phyloP scores from a whole-genome alignment of 2,888 invertebrate genomes.

The Spicauda simplicius region DNA sequence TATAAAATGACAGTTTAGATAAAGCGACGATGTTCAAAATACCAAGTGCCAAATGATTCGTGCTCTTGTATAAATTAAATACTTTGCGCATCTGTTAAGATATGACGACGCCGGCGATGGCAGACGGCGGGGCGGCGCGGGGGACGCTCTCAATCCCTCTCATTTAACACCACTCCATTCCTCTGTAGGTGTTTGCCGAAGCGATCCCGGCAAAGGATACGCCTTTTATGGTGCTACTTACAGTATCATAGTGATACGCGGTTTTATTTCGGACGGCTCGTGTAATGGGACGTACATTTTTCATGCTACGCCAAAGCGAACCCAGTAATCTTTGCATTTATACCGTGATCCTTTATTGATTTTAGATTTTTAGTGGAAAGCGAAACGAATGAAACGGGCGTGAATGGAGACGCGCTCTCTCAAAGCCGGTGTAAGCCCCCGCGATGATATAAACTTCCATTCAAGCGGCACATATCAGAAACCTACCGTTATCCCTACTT shows the following conservation, averaged over 20 bases:
- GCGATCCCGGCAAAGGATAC: conserved; percentile 79
- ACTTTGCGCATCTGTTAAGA: conserved; percentile 69
- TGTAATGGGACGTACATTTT: conserved; percentile 81
- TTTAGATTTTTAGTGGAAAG: conserved; percentile 84
- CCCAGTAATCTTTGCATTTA: conserved; percentile 84
- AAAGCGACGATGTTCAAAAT: conserved; percentile 24
- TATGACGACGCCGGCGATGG: conserved; percentile 59
- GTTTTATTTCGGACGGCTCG: conserved; percentile 83
- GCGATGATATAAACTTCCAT: conserved; percentile 81
- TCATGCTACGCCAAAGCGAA: conserved; percentile 76
- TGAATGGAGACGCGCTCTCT: conserved; percentile 81
- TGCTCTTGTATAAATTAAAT: conserved; percentile 62
- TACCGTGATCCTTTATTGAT: conserved; percentile 84
- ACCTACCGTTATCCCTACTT: conserved; percentile 58
- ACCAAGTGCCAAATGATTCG: conserved; percentile 60
- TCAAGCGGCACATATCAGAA: conserved; percentile 70
- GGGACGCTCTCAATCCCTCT: conserved; percentile 77
- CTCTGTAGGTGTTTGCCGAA: conserved; percentile 84
- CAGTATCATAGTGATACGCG: conserved; percentile 83
- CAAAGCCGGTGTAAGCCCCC: conserved; percentile 79
- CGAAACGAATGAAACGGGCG: conserved; percentile 80
- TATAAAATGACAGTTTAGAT: background rate
- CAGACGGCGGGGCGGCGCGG: conserved; percentile 51
- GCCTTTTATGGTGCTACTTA: conserved; percentile 81
- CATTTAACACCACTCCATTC: conserved; percentile 82